These are phyloP conservation scores for Callipepla squamata DNA, from an alignment of 2,113 vertebrate species.

Conservation along the genomic window DNA sequence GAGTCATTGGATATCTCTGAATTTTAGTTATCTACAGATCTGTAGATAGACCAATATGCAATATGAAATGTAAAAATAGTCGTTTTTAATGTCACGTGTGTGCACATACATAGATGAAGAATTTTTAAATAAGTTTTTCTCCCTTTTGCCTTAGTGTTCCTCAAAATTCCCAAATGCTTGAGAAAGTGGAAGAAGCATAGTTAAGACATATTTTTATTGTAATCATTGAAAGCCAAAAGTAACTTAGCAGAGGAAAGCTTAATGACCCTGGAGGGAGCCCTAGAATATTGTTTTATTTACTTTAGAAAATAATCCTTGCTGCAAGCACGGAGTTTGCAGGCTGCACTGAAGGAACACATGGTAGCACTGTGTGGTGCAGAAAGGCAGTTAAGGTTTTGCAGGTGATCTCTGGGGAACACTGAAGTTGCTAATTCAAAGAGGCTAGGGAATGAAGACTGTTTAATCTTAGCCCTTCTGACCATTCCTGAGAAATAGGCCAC, in stretches of 20 bases:
- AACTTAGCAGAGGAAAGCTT: slow-evolving; percentile 6
- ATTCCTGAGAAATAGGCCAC: not conserved
- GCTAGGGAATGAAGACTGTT: not conserved
- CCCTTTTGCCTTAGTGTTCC: not conserved
- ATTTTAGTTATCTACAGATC: not conserved
- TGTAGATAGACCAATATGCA: not conserved
- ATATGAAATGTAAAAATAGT: not conserved
- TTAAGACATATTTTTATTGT: not conserved
- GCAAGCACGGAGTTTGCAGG: not conserved
- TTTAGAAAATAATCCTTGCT: not conserved
- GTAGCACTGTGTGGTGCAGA: not conserved
- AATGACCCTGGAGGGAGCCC: not conserved
- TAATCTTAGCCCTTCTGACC: not conserved
- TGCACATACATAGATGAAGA: not conserved
- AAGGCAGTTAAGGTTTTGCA: not conserved
- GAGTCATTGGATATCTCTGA: not conserved
- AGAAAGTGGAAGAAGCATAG: not conserved
- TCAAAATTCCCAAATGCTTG: not conserved
- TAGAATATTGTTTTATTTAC: slow-evolving; percentile 27
- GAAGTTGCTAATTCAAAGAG: not conserved
- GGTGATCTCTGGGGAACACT: not conserved
- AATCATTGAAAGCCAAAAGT: slow-evolving; percentile 10
- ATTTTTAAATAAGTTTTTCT: not conserved
- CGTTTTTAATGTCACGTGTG: not conserved
- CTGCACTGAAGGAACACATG: not conserved